Percentiles rank a stretch among this genome's conserved stretches.
Evolutionary conservation across 2,888 invertebrate genomes (phyloP).

Genomic region (Caenorhabditis angaria): DNA sequence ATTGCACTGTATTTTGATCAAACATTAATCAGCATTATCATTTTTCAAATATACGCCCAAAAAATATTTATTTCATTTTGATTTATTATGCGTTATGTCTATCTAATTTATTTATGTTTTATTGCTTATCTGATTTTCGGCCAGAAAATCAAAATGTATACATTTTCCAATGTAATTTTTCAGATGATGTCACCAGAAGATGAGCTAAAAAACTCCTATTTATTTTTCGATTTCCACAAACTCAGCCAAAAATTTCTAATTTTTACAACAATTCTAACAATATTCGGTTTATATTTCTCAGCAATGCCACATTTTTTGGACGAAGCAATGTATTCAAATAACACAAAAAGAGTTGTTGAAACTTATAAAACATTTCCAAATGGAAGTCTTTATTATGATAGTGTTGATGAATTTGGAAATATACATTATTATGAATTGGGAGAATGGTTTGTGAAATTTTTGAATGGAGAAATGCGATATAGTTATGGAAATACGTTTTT

Average conservation of each 20-base stretch:
- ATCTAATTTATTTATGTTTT: too few species aligned
- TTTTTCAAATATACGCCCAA: too few species aligned
- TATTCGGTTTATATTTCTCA: conserved; percentile 33
- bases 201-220: conserved; percentile 25
- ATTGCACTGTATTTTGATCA: too few species aligned
- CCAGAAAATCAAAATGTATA: too few species aligned
- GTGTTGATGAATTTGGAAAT: conserved; percentile 11
- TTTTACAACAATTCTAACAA: conserved; percentile 22
- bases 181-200: conserved; percentile 15
- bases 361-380: conserved; percentile 33
- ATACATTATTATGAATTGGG: conserved; percentile 12
- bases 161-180: not conserved
- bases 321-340: conserved; percentile 16
- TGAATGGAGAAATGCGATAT: conserved; percentile 31
- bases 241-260: conserved; percentile 26
- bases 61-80: too few species aligned
- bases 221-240: conserved; percentile 20
- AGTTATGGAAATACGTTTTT: conserved; percentile 28
- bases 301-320: conserved; percentile 35
- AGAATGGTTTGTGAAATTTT: conserved; percentile 26
- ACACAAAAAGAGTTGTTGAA: conserved; percentile 16
- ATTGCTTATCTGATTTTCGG: too few species aligned
- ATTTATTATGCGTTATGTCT: too few species aligned
- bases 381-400: conserved; percentile 28
- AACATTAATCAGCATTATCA: too few species aligned